Base-by-base conservation (phyloP, 2,113 vertebrate species). In the Salvelinus fontinalis region DNA sequence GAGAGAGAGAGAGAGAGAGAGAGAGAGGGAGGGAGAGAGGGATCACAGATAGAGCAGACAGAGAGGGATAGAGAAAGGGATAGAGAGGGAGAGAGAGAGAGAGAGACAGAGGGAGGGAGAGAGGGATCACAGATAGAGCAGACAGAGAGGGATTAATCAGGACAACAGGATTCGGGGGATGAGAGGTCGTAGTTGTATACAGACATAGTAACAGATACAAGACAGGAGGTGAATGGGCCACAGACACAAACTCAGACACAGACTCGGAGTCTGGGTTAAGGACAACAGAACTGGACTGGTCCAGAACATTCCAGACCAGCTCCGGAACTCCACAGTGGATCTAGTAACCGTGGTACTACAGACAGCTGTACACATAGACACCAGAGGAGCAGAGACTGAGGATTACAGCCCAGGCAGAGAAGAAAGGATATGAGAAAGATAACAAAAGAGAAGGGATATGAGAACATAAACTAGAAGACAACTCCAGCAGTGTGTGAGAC, bases 301-400 rank as follows among this genome's bases (percentile, higher is more conserved):
- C 62, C 71, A 14, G n/a, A 80, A 75, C 68, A 60, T 68, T 68
- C 62, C 73, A 14, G 57, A 71, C 12, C 73, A 54, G n/a, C 22
- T n/a, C 14, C 11, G 57, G 57, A 7, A 13, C 49, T 14, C 49
- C 29, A 31, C 20, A 18, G 20, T n/a, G 74, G 79, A 78, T 71
- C 57, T 20, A n/a, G 57, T 60, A 60, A 60, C 11, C 57, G 39
- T 71, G 18, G 29, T 75, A 54, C 26, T 69, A 72, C 77, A 87
- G 71, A 34, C 83, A 90, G 81, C 80, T 82, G 80, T 72, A 72
- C 72, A 77, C 76, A 77, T 49, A 76, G 57, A 71, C 39, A 82
- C 67, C 74, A 78, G 57, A 76, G 69, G 75, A 57, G 74, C 31
- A 20, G 60, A n/a, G 68, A 34, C 34, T 34, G 34, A 5, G 34